Percentiles rank a stretch among this genome's conserved stretches.
Conservation (phyloP, 30 jellyfish, hydroid and myxozoan species). For the Turritopsis dohrnii region DNA sequence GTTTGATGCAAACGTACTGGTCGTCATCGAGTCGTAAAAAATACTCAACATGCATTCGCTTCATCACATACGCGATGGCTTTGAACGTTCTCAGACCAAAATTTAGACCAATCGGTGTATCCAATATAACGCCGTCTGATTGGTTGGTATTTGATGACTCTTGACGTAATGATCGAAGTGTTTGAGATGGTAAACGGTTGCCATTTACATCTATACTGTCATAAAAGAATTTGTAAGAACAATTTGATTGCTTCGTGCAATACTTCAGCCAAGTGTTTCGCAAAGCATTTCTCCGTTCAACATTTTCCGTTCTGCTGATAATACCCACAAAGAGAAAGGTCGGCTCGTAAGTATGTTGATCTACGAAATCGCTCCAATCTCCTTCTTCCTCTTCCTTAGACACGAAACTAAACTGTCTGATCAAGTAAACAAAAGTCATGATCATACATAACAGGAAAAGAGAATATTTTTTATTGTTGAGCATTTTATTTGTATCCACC, state of each 20-base stretch:
- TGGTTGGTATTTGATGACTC: slow-evolving; percentile 41
- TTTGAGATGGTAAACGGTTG: slow-evolving; percentile 33
- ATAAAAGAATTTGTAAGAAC: slow-evolving; percentile 50
- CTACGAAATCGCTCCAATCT: no score
- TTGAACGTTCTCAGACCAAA: slow-evolving; percentile 58
- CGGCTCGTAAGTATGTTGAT: no score
- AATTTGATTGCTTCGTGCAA: slow-evolving; percentile 38
- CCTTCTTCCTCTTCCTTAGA: background rate
- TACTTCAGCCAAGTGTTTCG: slow-evolving; percentile 71
- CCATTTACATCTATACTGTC: slow-evolving; percentile 44
- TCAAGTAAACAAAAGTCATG: background rate
- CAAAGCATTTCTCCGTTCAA: slow-evolving; percentile 51
- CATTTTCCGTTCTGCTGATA: slow-evolving; percentile 33
- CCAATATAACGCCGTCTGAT: slow-evolving; percentile 48
- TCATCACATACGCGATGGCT: slow-evolving; percentile 52
- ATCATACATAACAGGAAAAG: background rate
- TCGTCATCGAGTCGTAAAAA: slow-evolving; percentile 67
- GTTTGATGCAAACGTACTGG: slow-evolving; percentile 57
- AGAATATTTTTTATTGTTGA: background rate
- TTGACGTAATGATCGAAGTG: slow-evolving; percentile 8
- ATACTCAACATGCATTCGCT: slow-evolving; percentile 33
- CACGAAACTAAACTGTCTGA: background rate
- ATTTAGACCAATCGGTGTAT: slow-evolving; percentile 64
- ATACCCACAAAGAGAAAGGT: slow-evolving; percentile 41
- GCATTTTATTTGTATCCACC: background rate